phyloP scores from a whole-genome alignment of 2,888 invertebrate genomes.

The Calliphora vomitoria region DNA sequence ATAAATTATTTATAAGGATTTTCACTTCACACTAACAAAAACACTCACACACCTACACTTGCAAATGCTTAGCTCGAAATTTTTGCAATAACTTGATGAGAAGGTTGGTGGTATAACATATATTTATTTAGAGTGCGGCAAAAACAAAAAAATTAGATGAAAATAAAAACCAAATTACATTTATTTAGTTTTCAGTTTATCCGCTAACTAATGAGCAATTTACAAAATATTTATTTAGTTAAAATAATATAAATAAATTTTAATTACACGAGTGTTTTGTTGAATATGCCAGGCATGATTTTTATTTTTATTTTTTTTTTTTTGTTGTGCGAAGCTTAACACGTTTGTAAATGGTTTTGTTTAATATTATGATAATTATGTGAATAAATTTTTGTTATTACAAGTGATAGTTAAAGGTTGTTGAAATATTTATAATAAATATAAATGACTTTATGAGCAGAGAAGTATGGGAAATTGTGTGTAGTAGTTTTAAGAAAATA shows the following conservation, averaged over 20 bases:
- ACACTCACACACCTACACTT: neutral
- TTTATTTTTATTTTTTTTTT: no score
- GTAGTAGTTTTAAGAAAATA: neutral
- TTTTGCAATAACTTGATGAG: neutral
- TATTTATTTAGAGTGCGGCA: neutral
- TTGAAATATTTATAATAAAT: neutral
- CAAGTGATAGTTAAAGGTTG: neutral
- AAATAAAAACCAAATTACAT: constrained; percentile 35
- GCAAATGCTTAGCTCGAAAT: neutral
- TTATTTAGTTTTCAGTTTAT: constrained; percentile 41
- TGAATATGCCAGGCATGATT: no score
- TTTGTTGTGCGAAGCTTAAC: neutral
- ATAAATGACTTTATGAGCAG: neutral
- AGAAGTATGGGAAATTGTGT: neutral
- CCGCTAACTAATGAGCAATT: constrained; percentile 54
- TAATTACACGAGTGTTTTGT: neutral
- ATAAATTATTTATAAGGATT: constrained; percentile 24
- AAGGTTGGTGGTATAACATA: neutral
- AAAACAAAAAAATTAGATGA: neutral
- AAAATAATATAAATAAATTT: constrained; percentile 37
- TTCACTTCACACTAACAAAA: neutral
- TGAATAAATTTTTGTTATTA: constrained; percentile 12
- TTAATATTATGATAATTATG: constrained; percentile 41
- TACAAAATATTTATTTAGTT: constrained; percentile 43
- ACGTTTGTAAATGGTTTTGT: constrained; percentile 15